Percentiles rank a stretch among this genome's conserved stretches.
These are phyloP conservation scores for Ernsta delagoae DNA, from an alignment of 2,888 invertebrate species.

Conservation along the genomic window DNA sequence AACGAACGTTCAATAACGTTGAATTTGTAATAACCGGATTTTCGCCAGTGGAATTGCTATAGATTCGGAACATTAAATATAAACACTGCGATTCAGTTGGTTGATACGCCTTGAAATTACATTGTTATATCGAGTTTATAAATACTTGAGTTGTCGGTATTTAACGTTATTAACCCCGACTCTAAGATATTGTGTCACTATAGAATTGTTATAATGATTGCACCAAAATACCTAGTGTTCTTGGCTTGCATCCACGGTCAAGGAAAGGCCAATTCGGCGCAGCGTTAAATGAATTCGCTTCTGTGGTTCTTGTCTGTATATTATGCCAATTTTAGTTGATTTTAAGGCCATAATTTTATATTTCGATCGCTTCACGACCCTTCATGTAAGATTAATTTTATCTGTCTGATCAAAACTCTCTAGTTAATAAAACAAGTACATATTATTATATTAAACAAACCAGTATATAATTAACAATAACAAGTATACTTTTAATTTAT, in stretches of 20 bases:
- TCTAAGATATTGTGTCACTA: slow-evolving; percentile 8
- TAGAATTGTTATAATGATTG: slow-evolving; percentile 37
- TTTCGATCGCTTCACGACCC: not conserved
- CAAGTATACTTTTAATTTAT: too few relatives aligned
- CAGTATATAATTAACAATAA: too few relatives aligned
- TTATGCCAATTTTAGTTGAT: not conserved
- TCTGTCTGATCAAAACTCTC: not conserved
- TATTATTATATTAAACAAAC: too few relatives aligned
- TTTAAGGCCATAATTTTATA: slow-evolving; percentile 1
- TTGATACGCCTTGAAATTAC: not conserved
- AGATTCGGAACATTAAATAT: not conserved
- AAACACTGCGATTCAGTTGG: too few relatives aligned
- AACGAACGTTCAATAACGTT: not conserved
- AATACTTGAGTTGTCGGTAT: slow-evolving; percentile 19
- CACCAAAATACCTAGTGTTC: slow-evolving; percentile 60
- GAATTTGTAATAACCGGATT: slow-evolving; percentile 3
- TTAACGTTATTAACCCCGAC: slow-evolving; percentile 36
- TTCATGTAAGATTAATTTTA: not conserved
- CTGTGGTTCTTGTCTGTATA: slow-evolving; percentile 88
- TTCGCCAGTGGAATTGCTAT: not conserved
- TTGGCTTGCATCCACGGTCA: slow-evolving; percentile 69
- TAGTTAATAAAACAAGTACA: too few relatives aligned
- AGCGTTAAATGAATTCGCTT: slow-evolving; percentile 49
- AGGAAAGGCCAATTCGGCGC: slow-evolving; percentile 56
- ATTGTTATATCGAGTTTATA: slow-evolving; percentile 10